phyloP scores from a whole-genome alignment of 2,797 vertebrate genomes.

The Phylloscopus collybita region DNA sequence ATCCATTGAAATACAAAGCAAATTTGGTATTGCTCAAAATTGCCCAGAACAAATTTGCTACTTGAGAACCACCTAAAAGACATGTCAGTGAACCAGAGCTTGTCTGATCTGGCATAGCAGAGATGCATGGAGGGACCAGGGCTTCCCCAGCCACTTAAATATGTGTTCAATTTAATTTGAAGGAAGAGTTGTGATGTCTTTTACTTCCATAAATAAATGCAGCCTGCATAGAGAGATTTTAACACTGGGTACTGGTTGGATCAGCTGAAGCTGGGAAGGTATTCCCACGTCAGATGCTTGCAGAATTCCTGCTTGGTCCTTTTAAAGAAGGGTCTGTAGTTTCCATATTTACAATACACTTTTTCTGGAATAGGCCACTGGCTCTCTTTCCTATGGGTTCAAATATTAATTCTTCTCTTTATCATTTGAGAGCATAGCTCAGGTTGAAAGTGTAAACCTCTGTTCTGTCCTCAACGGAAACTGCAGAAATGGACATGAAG shows the following conservation, averaged over 20 bases:
- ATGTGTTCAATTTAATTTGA: not conserved
- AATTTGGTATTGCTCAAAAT: not conserved
- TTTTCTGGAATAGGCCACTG: not conserved
- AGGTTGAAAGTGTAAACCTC: not conserved
- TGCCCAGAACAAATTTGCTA: not conserved
- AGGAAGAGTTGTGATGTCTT: not conserved
- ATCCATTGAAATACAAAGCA: not conserved
- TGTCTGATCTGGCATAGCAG: not conserved
- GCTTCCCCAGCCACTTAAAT: not conserved
- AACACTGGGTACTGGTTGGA: not conserved
- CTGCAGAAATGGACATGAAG: constrained; percentile 84
- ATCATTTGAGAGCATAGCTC: not conserved
- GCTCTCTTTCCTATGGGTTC: not conserved
- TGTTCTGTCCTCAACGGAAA: constrained; percentile 20
- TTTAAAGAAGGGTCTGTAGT: not conserved
- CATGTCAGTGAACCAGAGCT: not conserved
- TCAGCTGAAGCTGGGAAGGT: not conserved
- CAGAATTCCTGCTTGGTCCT: not conserved
- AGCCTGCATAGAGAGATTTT: not conserved
- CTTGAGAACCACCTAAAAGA: not conserved
- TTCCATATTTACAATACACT: not conserved
- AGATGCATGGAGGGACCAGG: accelerated
- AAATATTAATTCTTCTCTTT: not conserved
- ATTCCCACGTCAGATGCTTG: not conserved
- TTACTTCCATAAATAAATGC: not conserved